These are phyloP conservation scores for Gyps fulvus DNA, from an alignment of 2,113 vertebrate genomes.

Conservation along the genomic window DNA sequence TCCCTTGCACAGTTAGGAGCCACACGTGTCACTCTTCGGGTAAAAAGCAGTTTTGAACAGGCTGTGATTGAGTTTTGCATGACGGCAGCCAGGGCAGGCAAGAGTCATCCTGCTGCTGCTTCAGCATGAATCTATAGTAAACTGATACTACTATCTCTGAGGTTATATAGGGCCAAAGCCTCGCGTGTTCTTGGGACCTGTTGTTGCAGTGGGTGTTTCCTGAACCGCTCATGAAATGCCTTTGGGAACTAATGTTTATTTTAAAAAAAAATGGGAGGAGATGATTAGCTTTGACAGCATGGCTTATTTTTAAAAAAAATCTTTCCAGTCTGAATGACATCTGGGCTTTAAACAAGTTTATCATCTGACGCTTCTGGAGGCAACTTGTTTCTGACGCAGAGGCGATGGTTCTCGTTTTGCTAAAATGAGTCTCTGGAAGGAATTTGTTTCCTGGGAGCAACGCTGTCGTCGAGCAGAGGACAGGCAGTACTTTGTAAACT, in stretches of 20 bases:
- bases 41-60: not conserved
- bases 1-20: accelerated
- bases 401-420: not conserved
- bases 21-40: not conserved
- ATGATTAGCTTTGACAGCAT: not conserved
- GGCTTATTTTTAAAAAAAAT: not conserved
- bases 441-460: not conserved
- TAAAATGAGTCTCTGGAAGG: not conserved
- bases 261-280: too few species aligned
- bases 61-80: not conserved
- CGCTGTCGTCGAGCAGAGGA: not conserved
- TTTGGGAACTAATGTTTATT: not conserved
- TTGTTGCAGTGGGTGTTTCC: not conserved
- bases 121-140: not conserved
- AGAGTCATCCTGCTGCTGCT: not conserved
- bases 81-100: not conserved
- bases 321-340: not conserved
- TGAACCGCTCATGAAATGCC: not conserved
- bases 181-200: not conserved
- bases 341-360: not conserved
- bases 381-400: not conserved
- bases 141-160: accelerated
- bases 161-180: not conserved
- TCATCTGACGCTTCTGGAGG: not conserved
- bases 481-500: not conserved